Evolutionary conservation across 35 echinoderm and acorn worm species (phyloP).

Genomic region (Ptychodera flava): DNA sequence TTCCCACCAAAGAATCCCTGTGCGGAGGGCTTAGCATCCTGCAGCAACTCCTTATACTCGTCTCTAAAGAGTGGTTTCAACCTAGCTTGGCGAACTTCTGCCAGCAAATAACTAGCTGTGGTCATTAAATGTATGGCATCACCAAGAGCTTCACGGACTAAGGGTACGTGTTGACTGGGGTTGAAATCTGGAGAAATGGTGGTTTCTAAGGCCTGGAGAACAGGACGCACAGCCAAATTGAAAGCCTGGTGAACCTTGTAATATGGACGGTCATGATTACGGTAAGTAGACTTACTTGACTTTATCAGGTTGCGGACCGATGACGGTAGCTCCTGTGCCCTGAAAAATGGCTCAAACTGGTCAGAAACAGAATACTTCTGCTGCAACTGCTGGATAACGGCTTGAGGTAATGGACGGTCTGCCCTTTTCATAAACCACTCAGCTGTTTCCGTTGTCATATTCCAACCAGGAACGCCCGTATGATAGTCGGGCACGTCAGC

Average conservation of each 20-base stretch:
- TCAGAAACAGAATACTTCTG: not conserved
- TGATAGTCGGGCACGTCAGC: not conserved
- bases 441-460: not conserved
- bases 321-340: not conserved
- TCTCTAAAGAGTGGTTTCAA: too few species aligned
- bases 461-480: not conserved
- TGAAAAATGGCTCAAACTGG: not conserved
- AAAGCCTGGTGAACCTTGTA: not conserved
- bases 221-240: not conserved
- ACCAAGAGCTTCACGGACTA: not conserved
- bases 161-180: not conserved
- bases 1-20: too few species aligned
- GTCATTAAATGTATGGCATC: not conserved
- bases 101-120: too few species aligned
- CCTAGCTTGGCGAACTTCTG: too few species aligned
- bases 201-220: not conserved
- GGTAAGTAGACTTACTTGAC: not conserved
- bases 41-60: too few species aligned
- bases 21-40: too few species aligned
- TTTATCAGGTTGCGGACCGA: not conserved
- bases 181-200: not conserved
- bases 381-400: not conserved
- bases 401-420: not conserved
- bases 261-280: not conserved
- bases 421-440: not conserved